These are phyloP conservation scores for Chymomyza amoena DNA, from an alignment of 2,888 invertebrate genomes.

Conservation along the genomic window DNA sequence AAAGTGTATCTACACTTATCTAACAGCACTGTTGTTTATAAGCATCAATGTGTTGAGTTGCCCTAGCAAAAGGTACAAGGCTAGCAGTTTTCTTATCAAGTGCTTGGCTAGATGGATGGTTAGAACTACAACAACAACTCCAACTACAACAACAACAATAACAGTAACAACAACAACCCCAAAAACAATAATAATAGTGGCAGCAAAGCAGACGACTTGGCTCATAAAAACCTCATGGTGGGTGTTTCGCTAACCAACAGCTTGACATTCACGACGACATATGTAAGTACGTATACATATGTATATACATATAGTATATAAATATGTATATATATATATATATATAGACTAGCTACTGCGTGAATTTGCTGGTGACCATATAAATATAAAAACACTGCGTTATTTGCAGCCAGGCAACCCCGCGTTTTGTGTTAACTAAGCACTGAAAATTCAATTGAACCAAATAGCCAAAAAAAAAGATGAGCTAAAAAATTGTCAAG, in stretches of 20 bases:
- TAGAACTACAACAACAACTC: not conserved
- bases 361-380: not conserved
- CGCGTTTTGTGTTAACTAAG: slow-evolving; percentile 6
- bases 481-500: not conserved
- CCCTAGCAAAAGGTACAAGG: slow-evolving; percentile 56
- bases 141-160: not conserved
- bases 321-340: too few species aligned
- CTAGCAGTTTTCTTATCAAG: slow-evolving; percentile 56
- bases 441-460: slow-evolving; percentile 59
- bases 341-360: not conserved
- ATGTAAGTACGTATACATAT: not conserved
- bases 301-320: too few species aligned
- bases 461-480: slow-evolving; percentile 21
- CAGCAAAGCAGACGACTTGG: not conserved
- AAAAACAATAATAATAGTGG: not conserved
- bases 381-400: not conserved
- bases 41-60: not conserved
- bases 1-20: not conserved
- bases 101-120: not conserved
- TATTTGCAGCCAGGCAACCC: not conserved
- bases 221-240: slow-evolving; percentile 38
- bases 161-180: not conserved
- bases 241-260: not conserved
- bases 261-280: not conserved
- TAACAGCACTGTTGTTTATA: slow-evolving; percentile 35